Evolutionary conservation across 2,113 vertebrate species (phyloP).

Genomic region (Calidris pugnax): DNA sequence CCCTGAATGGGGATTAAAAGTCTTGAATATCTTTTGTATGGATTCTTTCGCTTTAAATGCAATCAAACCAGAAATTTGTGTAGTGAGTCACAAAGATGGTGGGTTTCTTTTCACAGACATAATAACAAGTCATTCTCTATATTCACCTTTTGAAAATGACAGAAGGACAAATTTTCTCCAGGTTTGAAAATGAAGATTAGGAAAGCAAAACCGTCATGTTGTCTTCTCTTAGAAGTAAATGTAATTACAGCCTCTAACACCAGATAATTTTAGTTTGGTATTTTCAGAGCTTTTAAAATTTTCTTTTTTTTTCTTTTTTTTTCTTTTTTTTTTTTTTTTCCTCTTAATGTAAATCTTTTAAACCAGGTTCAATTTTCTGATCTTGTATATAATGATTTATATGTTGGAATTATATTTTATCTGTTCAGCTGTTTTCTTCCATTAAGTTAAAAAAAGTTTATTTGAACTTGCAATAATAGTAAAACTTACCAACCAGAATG

Average conservation of each 20-base stretch:
- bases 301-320: not conserved
- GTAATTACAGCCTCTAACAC: not conserved
- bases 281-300: not conserved
- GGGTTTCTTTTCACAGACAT: not conserved
- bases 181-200: not conserved
- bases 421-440: not conserved
- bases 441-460: not conserved
- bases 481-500: not conserved
- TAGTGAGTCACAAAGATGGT: not conserved
- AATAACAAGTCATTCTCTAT: not conserved
- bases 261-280: not conserved
- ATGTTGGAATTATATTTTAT: not conserved
- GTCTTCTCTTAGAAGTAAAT: not conserved
- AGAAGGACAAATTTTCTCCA: not conserved
- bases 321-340: not conserved
- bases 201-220: not conserved
- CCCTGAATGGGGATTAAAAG: not conserved
- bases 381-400: not conserved
- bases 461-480: not conserved
- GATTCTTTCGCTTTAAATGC: not conserved
- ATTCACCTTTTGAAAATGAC: not conserved
- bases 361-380: not conserved
- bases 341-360: not conserved
- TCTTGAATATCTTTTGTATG: not conserved
- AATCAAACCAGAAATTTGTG: not conserved